Evolutionary conservation across 2,113 vertebrate species (phyloP).

Genomic region (Cyphomyrus plagiostoma): DNA sequence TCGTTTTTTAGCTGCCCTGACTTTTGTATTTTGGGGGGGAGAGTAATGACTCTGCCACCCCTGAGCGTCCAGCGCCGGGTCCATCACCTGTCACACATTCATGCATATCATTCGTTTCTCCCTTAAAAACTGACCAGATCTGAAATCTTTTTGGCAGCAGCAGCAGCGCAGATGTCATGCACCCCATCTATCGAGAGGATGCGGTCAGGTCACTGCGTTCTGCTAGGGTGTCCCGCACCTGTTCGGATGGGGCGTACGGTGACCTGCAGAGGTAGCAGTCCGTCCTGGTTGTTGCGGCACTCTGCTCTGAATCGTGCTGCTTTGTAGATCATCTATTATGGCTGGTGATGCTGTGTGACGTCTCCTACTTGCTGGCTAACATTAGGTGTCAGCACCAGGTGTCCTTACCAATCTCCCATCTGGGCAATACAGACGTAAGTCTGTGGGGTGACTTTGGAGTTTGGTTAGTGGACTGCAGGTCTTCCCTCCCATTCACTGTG

Average conservation of each 20-base stretch:
- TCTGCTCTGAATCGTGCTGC: not conserved
- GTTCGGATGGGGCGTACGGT: constrained; percentile 64
- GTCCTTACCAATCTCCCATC: not conserved
- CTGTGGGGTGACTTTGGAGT: not conserved
- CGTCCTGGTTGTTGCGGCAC: not conserved
- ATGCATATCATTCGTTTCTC: not conserved
- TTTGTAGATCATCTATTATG: not conserved
- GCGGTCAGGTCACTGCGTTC: constrained; percentile 74
- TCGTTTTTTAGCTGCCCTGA: not conserved
- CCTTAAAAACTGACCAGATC: constrained; percentile 33
- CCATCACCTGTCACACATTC: not conserved
- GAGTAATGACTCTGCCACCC: not conserved
- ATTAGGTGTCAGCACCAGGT: not conserved
- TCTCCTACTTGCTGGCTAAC: not conserved
- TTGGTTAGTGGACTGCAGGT: not conserved
- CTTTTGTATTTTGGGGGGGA: not conserved
- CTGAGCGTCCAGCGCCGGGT: not conserved
- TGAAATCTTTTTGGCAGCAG: constrained; percentile 57
- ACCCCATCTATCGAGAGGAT: constrained; percentile 77
- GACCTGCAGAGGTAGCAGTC: constrained; percentile 66
- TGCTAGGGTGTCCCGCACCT: constrained; percentile 62
- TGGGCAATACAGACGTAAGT: not conserved
- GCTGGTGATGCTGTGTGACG: not conserved
- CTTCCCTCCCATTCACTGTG: not conserved
- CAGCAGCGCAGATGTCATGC: constrained; percentile 52